These are phyloP conservation scores for Petrolisthes manimaculis DNA, from an alignment of 2,888 invertebrate species.

Conservation along the genomic window DNA sequence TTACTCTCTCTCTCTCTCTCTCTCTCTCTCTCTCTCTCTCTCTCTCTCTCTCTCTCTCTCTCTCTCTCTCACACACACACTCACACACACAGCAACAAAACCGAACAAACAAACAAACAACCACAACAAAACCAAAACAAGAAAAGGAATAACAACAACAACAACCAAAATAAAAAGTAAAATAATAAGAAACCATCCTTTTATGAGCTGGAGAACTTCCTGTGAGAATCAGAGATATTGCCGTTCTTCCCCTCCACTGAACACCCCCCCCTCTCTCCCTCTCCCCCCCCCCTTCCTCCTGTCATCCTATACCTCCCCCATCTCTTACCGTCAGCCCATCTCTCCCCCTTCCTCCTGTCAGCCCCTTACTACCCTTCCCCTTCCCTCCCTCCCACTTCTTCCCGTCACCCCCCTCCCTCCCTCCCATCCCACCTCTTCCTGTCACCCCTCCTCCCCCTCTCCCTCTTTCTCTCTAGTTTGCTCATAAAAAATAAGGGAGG, in stretches of 20 bases:
- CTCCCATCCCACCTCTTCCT: background rate
- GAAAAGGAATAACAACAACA: background rate
- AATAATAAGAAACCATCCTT: background rate
- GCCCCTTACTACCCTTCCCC: background rate
- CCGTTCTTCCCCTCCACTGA: background rate
- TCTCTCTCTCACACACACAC: background rate
- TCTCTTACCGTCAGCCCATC: background rate
- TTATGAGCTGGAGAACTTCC: background rate
- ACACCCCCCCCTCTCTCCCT: background rate
- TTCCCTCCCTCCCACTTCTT: too few species aligned
- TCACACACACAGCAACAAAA: background rate
- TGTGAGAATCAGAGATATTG: background rate
- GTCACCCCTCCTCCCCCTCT: background rate
- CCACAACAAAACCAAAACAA: background rate
- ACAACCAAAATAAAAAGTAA: background rate
- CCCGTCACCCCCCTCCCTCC: background rate
- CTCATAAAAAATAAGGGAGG: background rate
- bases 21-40: constrained; percentile 24
- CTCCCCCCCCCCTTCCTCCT: background rate
- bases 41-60: constrained; percentile 26
- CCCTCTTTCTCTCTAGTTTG: background rate
- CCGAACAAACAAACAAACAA: background rate
- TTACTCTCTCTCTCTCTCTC: background rate
- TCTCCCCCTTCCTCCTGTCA: background rate
- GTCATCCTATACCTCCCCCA: background rate